A percentile compares a stretch with the other conserved stretches of the same genome.
Conservation (phyloP, 2,797 vertebrate species). For the Capromys pilorides region DNA sequence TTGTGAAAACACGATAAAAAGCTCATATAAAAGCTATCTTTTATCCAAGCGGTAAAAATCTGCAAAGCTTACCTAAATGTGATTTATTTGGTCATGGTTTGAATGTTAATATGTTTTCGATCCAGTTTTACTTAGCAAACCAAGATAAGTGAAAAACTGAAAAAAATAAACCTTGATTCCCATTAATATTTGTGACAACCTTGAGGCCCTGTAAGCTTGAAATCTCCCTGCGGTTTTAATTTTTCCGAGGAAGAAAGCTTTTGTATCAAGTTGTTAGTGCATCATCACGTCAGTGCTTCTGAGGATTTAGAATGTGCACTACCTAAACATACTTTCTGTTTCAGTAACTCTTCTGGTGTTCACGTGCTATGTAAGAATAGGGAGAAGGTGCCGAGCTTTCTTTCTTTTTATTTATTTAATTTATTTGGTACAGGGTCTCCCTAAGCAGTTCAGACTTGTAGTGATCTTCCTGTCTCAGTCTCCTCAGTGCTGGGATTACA, state of each 20-base stretch:
- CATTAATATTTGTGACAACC: slow-evolving; percentile 49
- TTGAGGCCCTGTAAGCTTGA: slow-evolving; percentile 20
- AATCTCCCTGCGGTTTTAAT: slow-evolving; percentile 53
- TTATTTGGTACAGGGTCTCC: too few relatives aligned
- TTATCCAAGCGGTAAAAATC: slow-evolving; percentile 4
- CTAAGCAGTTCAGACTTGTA: too few relatives aligned
- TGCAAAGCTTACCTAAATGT: background rate
- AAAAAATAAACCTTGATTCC: slow-evolving; percentile 16
- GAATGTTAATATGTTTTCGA: background rate
- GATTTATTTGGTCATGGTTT: slow-evolving; percentile 15
- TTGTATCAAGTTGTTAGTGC: background rate
- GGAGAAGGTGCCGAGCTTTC: background rate
- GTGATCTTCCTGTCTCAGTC: too few relatives aligned
- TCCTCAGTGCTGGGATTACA: too few relatives aligned
- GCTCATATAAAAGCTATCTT: background rate
- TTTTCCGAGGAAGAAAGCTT: slow-evolving; percentile 40
- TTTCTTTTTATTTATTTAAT: background rate
- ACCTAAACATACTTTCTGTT: background rate
- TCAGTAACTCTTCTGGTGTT: background rate
- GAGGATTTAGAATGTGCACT: background rate
- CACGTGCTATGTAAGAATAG: background rate
- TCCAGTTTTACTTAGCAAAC: slow-evolving; percentile 38
- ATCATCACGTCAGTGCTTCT: background rate
- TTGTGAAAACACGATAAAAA: background rate
- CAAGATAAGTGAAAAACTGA: slow-evolving; percentile 28